Evolutionary conservation across 1,140 invertebrate genomes (phyloP).

Genomic region (Leptinotarsa lineolata): DNA sequence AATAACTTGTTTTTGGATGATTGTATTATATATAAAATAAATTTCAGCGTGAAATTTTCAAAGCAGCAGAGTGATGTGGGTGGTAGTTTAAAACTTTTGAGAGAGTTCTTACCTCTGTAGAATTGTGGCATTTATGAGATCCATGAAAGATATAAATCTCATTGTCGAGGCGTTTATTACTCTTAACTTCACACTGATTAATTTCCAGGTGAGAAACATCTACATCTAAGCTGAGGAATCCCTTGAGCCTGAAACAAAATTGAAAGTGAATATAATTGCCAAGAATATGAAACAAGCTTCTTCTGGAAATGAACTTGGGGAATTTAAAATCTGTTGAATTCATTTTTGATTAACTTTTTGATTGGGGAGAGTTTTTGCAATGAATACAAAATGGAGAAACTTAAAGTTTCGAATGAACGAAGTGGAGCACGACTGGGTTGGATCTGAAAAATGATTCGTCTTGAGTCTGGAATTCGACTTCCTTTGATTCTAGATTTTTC

Average conservation of each 20-base stretch:
- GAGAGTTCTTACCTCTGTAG: slow-evolving; percentile 66
- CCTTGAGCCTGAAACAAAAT: slow-evolving; percentile 64
- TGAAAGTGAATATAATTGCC: neutral
- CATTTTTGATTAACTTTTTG: neutral
- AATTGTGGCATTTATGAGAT: slow-evolving; percentile 83
- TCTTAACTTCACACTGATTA: slow-evolving; percentile 77
- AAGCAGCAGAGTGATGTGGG: too few species aligned
- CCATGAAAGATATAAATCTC: slow-evolving; percentile 73
- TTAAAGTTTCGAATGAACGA: too few species aligned
- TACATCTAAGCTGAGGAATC: slow-evolving; percentile 82
- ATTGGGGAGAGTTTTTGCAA: too few species aligned
- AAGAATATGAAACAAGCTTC: neutral
- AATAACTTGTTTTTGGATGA: too few species aligned
- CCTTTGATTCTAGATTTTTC: too few species aligned
- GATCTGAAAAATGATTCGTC: too few species aligned
- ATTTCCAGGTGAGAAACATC: slow-evolving; percentile 81
- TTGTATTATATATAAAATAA: too few species aligned
- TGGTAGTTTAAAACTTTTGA: too few species aligned
- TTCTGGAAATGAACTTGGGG: neutral
- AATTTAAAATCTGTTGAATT: neutral
- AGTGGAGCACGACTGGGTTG: too few species aligned
- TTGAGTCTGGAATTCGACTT: too few species aligned
- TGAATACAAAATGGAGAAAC: too few species aligned
- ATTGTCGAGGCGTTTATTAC: slow-evolving; percentile 48
- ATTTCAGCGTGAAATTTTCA: too few species aligned